These are phyloP conservation scores for Conus canariensis DNA, from an alignment of 2,888 invertebrate species.

Conservation along the genomic window DNA sequence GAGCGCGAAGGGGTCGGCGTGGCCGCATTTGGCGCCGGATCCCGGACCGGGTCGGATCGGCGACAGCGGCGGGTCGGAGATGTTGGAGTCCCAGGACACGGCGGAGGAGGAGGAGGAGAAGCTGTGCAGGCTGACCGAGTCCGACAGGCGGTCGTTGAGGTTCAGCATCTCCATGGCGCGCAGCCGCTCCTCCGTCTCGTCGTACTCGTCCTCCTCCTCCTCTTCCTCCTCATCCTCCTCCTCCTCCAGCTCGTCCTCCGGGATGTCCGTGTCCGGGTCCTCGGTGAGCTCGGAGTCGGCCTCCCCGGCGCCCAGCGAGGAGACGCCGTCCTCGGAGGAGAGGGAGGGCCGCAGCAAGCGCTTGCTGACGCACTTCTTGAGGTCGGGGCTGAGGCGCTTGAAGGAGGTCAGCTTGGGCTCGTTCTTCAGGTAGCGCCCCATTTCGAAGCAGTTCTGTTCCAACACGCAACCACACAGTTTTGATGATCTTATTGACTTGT, in stretches of 20 bases:
- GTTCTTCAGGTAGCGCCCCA: slow-evolving; percentile 97
- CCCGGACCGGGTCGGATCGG: slow-evolving; percentile 55
- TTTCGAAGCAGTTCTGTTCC: slow-evolving; percentile 94
- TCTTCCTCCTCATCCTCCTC: slow-evolving; percentile 59
- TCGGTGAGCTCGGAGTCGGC: slow-evolving; percentile 43
- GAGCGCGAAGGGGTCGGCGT: slow-evolving; percentile 69
- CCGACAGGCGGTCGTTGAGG: slow-evolving; percentile 70
- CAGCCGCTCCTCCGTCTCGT: slow-evolving; percentile 65
- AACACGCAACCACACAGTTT: background rate
- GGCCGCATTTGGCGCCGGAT: background rate
- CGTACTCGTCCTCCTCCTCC: slow-evolving; percentile 55
- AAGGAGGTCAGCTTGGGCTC: slow-evolving; percentile 82
- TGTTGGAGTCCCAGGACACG: slow-evolving; percentile 86
- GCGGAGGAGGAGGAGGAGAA: slow-evolving; percentile 85
- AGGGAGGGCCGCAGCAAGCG: background rate
- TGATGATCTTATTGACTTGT: too few species aligned
- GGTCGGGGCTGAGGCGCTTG: slow-evolving; percentile 68
- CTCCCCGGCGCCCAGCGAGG: slow-evolving; percentile 28
- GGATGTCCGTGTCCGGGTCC: slow-evolving; percentile 44
- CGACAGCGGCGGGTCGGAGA: slow-evolving; percentile 73
- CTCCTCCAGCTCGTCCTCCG: slow-evolving; percentile 50
- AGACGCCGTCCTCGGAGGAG: slow-evolving; percentile 39
- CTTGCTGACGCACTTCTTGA: slow-evolving; percentile 56
- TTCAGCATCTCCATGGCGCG: slow-evolving; percentile 74
- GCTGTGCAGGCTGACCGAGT: slow-evolving; percentile 75